These are phyloP conservation scores for Nerophis lumbriciformis DNA, from an alignment of 2,113 vertebrate genomes.

Conservation along the genomic window DNA sequence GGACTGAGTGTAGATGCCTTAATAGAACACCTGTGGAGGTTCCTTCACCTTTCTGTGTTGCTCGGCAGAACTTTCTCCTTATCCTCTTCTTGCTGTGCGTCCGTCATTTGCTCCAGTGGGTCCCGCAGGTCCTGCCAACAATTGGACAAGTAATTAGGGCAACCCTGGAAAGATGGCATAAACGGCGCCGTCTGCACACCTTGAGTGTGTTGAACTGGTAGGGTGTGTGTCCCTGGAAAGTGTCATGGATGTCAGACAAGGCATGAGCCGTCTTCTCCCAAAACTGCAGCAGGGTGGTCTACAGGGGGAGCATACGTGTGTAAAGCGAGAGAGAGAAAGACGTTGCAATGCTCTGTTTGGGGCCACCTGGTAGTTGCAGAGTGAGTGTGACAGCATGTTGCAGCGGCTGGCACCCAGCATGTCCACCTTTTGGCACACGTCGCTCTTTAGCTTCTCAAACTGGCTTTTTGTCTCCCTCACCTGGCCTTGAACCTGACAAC, in stretches of 20 bases:
- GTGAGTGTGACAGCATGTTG: conserved; percentile 79
- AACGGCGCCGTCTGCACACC: conserved; percentile 34
- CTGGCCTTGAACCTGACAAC: conserved; percentile 74
- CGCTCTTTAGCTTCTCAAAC: conserved; percentile 82
- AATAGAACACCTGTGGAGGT: neutral
- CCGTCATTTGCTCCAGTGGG: conserved; percentile 64
- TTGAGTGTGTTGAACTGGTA: conserved; percentile 74
- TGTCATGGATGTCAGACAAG: conserved; percentile 70
- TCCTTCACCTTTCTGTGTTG: conserved; percentile 68
- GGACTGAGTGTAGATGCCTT: neutral
- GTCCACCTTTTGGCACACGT: conserved; percentile 80
- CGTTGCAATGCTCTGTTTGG: neutral
- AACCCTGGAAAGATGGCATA: neutral
- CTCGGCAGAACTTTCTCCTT: conserved; percentile 46
- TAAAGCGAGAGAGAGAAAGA: neutral
- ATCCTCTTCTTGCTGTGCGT: conserved; percentile 45
- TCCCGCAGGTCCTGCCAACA: conserved; percentile 68
- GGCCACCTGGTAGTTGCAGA: conserved; percentile 73
- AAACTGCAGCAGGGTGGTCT: conserved; percentile 79
- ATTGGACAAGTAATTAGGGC: neutral
- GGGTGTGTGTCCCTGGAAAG: conserved; percentile 63
- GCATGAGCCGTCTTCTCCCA: conserved; percentile 78
- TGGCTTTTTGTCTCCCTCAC: conserved; percentile 75
- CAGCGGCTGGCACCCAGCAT: conserved; percentile 79
- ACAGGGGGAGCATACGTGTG: conserved; percentile 1